Percentiles rank a stretch among this genome's conserved stretches.
phyloP scores from a whole-genome alignment of 2,797 vertebrate genomes.

The Mionectes olivaceus region DNA sequence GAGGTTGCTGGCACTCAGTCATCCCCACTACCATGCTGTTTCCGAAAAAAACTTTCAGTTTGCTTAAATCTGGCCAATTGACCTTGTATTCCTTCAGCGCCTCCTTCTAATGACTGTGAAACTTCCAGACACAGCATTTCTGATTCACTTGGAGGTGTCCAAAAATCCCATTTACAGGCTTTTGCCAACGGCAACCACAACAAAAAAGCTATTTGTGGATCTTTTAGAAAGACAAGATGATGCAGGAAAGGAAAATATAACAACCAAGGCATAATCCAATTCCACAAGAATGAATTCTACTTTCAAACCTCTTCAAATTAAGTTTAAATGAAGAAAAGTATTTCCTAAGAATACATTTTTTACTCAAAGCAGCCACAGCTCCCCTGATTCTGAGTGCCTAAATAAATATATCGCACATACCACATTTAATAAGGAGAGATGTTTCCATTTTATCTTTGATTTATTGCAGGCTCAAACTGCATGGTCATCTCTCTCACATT shows the following conservation, averaged over 20 bases:
- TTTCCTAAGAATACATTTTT: background rate
- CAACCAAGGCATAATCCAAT: background rate
- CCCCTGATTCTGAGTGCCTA: background rate
- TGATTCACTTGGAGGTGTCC: background rate
- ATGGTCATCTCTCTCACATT: background rate
- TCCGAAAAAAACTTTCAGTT: background rate
- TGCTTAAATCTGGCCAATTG: background rate
- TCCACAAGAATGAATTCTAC: background rate
- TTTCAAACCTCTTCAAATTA: background rate
- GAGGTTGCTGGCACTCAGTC: background rate
- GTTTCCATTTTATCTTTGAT: background rate
- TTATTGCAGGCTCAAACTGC: background rate
- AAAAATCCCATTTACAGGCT: background rate
- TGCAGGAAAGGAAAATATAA: background rate
- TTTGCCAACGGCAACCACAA: background rate
- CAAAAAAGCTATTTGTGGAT: background rate
- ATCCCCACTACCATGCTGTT: background rate
- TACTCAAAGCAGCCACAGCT: background rate
- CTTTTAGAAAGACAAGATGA: background rate
- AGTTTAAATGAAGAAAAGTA: background rate
- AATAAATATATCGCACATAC: background rate
- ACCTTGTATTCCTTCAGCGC: accelerated
- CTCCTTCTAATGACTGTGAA: background rate
- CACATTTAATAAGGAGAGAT: background rate
- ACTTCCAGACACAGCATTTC: background rate